Base-by-base conservation (phyloP, 2,888 invertebrate species). In the Leucoma salicis region DNA sequence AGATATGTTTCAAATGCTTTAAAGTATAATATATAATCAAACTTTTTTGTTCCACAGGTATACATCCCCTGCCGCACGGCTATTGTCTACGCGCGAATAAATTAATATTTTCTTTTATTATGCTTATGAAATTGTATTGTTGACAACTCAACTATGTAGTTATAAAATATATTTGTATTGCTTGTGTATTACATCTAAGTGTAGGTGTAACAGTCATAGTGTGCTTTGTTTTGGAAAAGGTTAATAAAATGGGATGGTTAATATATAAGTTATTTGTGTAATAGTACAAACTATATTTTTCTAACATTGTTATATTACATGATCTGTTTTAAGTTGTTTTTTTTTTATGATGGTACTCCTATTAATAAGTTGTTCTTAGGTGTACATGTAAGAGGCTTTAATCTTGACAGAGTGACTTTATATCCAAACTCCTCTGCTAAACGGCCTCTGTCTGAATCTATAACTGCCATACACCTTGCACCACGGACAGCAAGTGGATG, bases 341-440 rank as follows among this genome's bases (percentile, higher is more conserved):
- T 44, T 46, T 49, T 58, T 67, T 52, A 74, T 57, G 64, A 50
- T 49, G 81, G 78, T 32, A 83, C 69, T 48, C 96, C 96, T 64
- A 96, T 92, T 14, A 97, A 86, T 57, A 97, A 89, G 84, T 96
- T 95, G 90, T 98, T 98, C 84, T 98, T 98, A 38, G 97, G 97
- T 21, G 98, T 96, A 82, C 98, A 98, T 36, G 93, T 91, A 29
- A 92, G 86, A 13, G 98, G 98, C 60, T 93, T 90, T 29, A 98
- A 86, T 64, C 95, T 95, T 5, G 94, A 93, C 31, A 98, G 82
- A 53, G 91, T 89, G 0, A 97, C 96, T 46, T 83, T 74, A 74
- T 98, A 98, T 0, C 94, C 95, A 63, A 86, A 87, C 72, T 95
- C 93, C 74, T 93, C 91, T 2, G 97, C 96, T 50, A 94, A 91